Evolutionary conservation across 2,113 vertebrate genomes (phyloP), one percentile per base, ranked within the genome.

Genomic region (Rostratula benghalensis): DNA sequence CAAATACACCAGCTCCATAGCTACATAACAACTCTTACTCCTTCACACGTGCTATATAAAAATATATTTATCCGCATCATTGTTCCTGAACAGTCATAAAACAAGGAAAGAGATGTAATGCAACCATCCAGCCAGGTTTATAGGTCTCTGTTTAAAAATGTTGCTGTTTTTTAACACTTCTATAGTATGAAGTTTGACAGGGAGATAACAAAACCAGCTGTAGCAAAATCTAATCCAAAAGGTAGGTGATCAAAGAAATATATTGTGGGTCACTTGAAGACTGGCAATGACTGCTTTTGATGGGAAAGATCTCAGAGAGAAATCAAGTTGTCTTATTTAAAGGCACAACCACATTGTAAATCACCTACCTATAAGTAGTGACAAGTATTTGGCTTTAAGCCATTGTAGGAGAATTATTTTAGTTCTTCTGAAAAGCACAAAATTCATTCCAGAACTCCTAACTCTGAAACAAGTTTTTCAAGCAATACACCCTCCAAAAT

Each of bases 301-400:
- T 57, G 45, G 65, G 63, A 75, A 68, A 83, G 63, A 94, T 75
- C 67, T 87, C 0, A 0, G 33, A 53, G 23, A 64, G 45, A 89
- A 89, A 61, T 87, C 67, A 60, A 76, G 28, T 31, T 54, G 41
- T 79, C 65, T 94, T 92, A 84, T 89, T 94, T 93, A 93, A 95
- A 97, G 74, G 57, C n/a, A 61, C 50, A 89, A 71, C 28, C 24
- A 37, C 2, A 2, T 13, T 59, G 28, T 92, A 93, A 94, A 94
- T 92, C 83, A 73, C 63, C 54, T 54, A 53, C 23, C 21, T 80
- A 54, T 57, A 89, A 87, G 50, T 1, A 61, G 45, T 23, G 35
- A 69, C 0, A 0, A 79, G 35, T 57, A 78, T 87, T 57, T 92
- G 80, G 65, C 83, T 61, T 74, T 84, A 75, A 87, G 86, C 80